These are phyloP conservation scores for Hylaea fasciaria DNA, from an alignment of 2,888 invertebrate genomes.

Conservation along the genomic window DNA sequence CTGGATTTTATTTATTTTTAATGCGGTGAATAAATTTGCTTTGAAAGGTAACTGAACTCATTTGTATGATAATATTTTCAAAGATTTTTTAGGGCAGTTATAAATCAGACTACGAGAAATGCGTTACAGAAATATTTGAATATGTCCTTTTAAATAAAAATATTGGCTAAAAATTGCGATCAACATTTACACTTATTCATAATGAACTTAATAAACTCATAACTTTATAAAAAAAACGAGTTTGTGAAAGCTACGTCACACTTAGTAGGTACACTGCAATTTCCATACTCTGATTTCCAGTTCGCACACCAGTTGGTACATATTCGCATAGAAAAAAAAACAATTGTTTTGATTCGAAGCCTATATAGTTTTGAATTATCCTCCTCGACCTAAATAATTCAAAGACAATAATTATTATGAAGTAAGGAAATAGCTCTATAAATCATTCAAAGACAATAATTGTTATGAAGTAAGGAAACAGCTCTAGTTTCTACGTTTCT, in stretches of 20 bases:
- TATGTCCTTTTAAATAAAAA: too few species aligned
- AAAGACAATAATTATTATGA: neutral
- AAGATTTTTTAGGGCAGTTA: neutral
- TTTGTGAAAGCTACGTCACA: too few species aligned
- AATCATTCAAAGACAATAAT: neutral
- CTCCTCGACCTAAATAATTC: neutral
- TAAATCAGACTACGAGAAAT: neutral
- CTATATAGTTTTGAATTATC: neutral
- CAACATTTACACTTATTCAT: too few species aligned
- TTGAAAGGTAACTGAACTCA: constrained; percentile 14
- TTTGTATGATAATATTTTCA: constrained; percentile 18
- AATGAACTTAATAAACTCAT: too few species aligned
- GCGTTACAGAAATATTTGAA: too few species aligned
- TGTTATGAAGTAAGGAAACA: constrained; percentile 1
- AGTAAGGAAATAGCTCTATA: neutral
- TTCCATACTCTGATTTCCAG: too few species aligned
- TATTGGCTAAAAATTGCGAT: too few species aligned
- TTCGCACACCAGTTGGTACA: too few species aligned
- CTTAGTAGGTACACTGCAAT: too few species aligned
- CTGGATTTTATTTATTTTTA: constrained; percentile 29
- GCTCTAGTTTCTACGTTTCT: neutral
- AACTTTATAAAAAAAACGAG: too few species aligned
- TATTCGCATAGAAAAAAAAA: too few species aligned
- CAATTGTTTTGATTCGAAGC: too few species aligned
- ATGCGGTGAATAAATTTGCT: constrained; percentile 14